phyloP scores from a whole-genome alignment of 2,113 vertebrate species.

The Gila orcuttii region DNA sequence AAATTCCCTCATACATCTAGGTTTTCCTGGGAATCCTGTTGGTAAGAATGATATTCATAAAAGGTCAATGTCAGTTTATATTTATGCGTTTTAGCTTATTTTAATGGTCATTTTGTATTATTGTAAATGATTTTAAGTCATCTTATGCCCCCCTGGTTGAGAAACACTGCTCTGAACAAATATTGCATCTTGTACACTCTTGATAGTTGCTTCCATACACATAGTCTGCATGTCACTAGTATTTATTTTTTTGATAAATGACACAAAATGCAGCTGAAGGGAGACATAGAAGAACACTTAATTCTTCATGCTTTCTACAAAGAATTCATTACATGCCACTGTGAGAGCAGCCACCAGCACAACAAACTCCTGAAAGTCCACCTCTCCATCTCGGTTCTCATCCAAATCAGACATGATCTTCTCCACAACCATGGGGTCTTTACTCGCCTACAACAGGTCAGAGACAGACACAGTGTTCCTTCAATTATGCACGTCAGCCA shows the following conservation, averaged over 20 bases:
- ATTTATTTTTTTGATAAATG: constrained; percentile 2
- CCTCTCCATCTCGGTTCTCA: constrained; percentile 85
- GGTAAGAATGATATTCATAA: neutral
- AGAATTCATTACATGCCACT: constrained; percentile 90
- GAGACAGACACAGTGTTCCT: neutral
- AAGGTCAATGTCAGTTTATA: neutral
- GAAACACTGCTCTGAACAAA: neutral
- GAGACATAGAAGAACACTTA: constrained; percentile 16
- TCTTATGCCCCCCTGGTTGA: neutral
- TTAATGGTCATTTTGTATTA: neutral
- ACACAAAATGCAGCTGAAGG: constrained; percentile 18
- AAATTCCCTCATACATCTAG: neutral
- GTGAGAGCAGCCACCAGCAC: constrained; percentile 87
- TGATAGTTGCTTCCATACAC: neutral
- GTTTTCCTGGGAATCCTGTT: neutral
- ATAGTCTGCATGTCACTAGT: neutral
- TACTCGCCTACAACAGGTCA: constrained; percentile 72
- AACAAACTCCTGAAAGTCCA: constrained; percentile 94
- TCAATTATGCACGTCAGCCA: neutral
- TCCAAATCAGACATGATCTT: constrained; percentile 90
- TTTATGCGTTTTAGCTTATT: neutral
- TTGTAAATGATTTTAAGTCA: neutral
- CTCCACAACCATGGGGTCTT: constrained; percentile 81
- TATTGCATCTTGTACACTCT: neutral
- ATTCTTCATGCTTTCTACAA: constrained; percentile 64